Base-by-base conservation (phyloP, 1,140 invertebrate genomes). In the Gerris buenoi region DNA sequence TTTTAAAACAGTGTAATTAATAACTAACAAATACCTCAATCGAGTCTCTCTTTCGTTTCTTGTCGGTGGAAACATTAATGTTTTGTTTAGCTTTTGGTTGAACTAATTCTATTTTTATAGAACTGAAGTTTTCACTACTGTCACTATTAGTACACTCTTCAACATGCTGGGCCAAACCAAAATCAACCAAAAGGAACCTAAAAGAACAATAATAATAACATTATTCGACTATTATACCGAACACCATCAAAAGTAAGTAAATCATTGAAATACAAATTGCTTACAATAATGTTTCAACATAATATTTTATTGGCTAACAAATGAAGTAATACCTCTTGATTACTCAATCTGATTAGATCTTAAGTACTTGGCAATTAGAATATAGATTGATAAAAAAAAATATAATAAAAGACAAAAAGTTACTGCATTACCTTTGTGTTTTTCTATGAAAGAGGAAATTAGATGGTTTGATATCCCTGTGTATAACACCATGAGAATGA, bases 391-490 rank as follows among this genome's bases (percentile, higher is more conserved):
- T n/a, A n/a, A n/a, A n/a, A n/a, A n/a, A n/a, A n/a, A n/a, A n/a
- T n/a, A n/a, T n/a, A n/a, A n/a, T n/a, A n/a, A n/a, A n/a, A n/a
- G n/a, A n/a, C n/a, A n/a, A n/a, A n/a, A n/a, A n/a, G n/a, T n/a
- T 27, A 71, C 64, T 65, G 60, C 79, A 76, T 81, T 81, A 90
- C 87, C 84, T 83, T 77, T 83, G 84, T 63, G 83, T 84, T n/a
- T 80, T 78, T 28, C 90, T 79, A 76, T 94, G 87, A 74, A 92
- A 95, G 0, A 95, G 80, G 76, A 95, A 95, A 79, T 96, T 96
- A 75, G 85, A 89, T 2, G 93, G 92, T 79, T 95, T 95, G n/a
- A 96, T 84, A 76, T 96, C 93, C 71, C 93, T 80, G 76, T 96
- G 93, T 70, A 96, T 93, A 64, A 95, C 85, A 69, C 87, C 85